A percentile compares a stretch with the other conserved stretches of the same genome.
These are phyloP conservation scores for Nannoperca australis DNA, from an alignment of 2,797 vertebrate genomes.

Conservation along the genomic window DNA sequence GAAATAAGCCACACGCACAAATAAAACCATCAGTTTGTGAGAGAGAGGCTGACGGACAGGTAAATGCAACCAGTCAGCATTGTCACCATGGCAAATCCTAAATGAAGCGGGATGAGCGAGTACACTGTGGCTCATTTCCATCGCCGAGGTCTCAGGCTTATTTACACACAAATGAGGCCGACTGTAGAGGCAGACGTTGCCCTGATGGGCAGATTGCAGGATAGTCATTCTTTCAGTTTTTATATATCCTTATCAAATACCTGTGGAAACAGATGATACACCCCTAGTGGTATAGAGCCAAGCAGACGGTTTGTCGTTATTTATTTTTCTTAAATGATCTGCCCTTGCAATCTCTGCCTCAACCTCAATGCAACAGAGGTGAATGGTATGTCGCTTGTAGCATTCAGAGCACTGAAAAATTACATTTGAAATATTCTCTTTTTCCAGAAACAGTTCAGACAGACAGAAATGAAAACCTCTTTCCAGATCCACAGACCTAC, in stretches of 20 bases:
- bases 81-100: constrained; percentile 27
- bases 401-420: neutral
- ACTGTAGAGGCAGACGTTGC: constrained; percentile 52
- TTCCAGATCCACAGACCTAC: constrained; percentile 22
- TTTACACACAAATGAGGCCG: constrained; percentile 85
- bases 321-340: neutral
- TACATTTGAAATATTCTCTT: constrained; percentile 6
- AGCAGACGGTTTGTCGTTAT: neutral
- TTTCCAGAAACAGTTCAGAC: constrained; percentile 7
- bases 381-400: neutral
- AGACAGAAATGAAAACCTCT: neutral
- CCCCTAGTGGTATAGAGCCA: neutral
- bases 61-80: constrained; percentile 1
- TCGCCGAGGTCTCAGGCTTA: constrained; percentile 69
- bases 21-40: constrained; percentile 7
- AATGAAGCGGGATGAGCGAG: constrained; percentile 47
- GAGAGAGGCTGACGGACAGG: constrained; percentile 8
- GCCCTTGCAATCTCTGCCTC: neutral
- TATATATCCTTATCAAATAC: neutral
- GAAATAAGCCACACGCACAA: neutral
- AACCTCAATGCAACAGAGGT: neutral
- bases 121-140: constrained; percentile 80
- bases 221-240: constrained; percentile 15
- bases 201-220: constrained; percentile 47
- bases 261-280: neutral